phyloP scores from a whole-genome alignment of 2,113 vertebrate species.

The Paramisgurnus dabryanus region DNA sequence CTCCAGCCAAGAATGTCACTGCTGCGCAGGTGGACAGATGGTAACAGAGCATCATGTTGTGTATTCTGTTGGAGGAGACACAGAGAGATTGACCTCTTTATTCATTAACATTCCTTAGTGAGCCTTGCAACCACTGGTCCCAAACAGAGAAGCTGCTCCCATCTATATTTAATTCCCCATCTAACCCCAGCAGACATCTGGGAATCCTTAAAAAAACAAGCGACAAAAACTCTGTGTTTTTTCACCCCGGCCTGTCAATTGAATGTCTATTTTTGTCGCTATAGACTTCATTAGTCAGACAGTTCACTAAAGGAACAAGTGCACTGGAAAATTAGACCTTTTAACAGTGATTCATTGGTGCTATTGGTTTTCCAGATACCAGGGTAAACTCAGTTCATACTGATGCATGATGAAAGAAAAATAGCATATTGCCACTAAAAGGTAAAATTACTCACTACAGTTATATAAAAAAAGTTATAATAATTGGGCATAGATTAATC shows the following conservation, averaged over 20 bases:
- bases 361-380: slow-evolving; percentile 5
- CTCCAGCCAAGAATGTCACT: background rate
- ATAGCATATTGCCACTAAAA: too few species aligned
- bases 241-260: background rate
- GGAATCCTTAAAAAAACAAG: background rate
- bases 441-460: too few species aligned
- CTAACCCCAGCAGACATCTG: background rate
- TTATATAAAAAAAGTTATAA: too few species aligned
- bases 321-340: background rate
- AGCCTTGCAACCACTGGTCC: background rate
- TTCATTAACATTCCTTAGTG: slow-evolving; percentile 21
- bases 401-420: background rate
- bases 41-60: background rate
- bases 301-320: slow-evolving; percentile 1
- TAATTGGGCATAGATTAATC: too few species aligned
- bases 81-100: slow-evolving; percentile 17
- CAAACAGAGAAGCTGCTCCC: background rate
- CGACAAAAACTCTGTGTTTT: background rate
- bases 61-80: slow-evolving; percentile 4
- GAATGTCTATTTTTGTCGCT: slow-evolving; percentile 18
- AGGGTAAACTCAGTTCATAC: background rate
- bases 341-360: background rate
- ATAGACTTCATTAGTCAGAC: background rate
- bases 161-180: slow-evolving; percentile 24
- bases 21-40: background rate